These are phyloP conservation scores for Nowickia ferox DNA, from an alignment of 2,888 invertebrate species.

Conservation along the genomic window DNA sequence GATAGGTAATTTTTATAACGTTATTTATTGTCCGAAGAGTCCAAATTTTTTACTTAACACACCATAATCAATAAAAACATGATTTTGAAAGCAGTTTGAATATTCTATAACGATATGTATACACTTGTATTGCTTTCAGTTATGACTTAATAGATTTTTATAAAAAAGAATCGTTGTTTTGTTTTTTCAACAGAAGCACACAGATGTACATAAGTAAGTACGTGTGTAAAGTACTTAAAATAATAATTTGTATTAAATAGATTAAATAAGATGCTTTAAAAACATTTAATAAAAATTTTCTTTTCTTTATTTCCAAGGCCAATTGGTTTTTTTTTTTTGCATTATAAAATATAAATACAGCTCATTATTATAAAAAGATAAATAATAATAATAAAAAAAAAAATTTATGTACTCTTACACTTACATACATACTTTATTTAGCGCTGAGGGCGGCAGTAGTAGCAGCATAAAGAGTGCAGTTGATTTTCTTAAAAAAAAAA, in stretches of 20 bases:
- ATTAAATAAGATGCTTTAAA: constrained; percentile 50
- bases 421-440: constrained; percentile 21
- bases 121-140: neutral
- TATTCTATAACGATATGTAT: too few species aligned
- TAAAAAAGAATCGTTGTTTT: neutral
- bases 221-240: constrained; percentile 53
- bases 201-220: constrained; percentile 28
- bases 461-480: constrained; percentile 44
- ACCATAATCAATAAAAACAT: too few species aligned
- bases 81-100: too few species aligned
- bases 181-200: neutral
- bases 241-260: constrained; percentile 39
- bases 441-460: constrained; percentile 24
- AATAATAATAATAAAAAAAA: constrained; percentile 41
- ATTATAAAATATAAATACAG: constrained; percentile 62
- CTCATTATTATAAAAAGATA: constrained; percentile 56
- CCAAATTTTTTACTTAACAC: too few species aligned
- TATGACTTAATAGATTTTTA: constrained; percentile 4
- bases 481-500: constrained; percentile 49
- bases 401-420: constrained; percentile 23
- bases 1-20: too few species aligned
- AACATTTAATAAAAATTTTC: constrained; percentile 44
- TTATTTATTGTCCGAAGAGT: too few species aligned
- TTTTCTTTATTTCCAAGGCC: constrained; percentile 58
- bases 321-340: constrained; percentile 47